phyloP scores from a whole-genome alignment of 2,113 vertebrate genomes.

The Cardinalis cardinalis region DNA sequence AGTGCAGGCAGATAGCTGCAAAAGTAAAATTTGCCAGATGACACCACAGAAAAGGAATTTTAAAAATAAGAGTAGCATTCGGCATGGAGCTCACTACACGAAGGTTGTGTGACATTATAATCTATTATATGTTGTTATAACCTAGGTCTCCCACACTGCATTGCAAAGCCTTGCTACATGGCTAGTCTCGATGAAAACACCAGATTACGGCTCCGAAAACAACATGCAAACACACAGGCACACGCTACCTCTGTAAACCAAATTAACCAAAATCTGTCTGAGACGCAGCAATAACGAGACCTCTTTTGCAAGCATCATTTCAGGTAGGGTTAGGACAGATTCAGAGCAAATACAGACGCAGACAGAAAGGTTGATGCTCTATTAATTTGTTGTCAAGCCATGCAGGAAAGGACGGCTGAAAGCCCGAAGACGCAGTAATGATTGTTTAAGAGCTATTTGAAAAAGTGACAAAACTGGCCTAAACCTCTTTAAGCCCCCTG shows the following conservation, averaged over 20 bases:
- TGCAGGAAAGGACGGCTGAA: constrained; percentile 19
- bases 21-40: neutral
- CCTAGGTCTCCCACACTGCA: neutral
- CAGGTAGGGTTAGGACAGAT: constrained; percentile 8
- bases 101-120: neutral
- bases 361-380: constrained; percentile 44
- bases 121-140: neutral
- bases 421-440: constrained; percentile 49
- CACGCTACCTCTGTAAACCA: neutral
- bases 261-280: constrained; percentile 6
- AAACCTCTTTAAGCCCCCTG: constrained; percentile 72
- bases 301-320: neutral
- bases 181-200: neutral
- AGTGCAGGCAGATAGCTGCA: neutral
- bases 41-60: neutral
- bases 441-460: constrained; percentile 62
- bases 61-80: neutral
- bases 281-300: neutral
- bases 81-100: neutral
- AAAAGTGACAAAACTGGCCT: constrained; percentile 68
- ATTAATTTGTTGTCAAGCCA: constrained; percentile 58
- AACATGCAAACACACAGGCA: constrained; percentile 24
- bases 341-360: constrained; percentile 7
- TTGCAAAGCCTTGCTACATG: neutral
- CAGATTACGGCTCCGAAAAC: neutral